Conservation (phyloP, 2,888 invertebrate genomes). For the Drosophila anomalipes region DNA sequence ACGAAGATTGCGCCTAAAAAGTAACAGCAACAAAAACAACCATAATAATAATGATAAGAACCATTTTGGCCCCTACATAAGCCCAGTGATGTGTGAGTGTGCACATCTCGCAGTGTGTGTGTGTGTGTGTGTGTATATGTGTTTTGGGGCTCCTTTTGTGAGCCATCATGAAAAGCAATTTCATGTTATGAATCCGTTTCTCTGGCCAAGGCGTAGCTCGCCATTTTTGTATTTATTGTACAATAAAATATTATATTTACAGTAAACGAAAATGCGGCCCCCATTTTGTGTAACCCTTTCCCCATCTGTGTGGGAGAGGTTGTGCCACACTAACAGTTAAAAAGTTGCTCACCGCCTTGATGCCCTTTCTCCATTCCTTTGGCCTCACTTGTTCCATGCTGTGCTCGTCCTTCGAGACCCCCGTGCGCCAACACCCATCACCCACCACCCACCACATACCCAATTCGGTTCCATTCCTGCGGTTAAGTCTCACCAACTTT, state of each 20-base stretch:
- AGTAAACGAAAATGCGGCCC: conserved; percentile 64
- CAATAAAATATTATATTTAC: conserved; percentile 81
- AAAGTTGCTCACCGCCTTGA: conserved; percentile 35
- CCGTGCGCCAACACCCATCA: neutral
- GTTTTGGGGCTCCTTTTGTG: conserved; percentile 52
- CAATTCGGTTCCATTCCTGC: conserved; percentile 20
- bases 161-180: conserved; percentile 76
- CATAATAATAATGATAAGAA: conserved; percentile 21
- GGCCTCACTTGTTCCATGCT: conserved; percentile 15
- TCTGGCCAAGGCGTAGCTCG: conserved; percentile 62
- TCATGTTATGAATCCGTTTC: conserved; percentile 78
- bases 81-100: conserved; percentile 35
- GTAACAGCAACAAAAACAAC: conserved; percentile 34
- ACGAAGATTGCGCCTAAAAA: conserved; percentile 21
- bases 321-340: conserved; percentile 59
- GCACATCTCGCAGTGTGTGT: conserved; percentile 28
- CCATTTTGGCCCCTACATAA: conserved; percentile 36
- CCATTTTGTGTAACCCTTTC: conserved; percentile 31
- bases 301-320: conserved; percentile 14
- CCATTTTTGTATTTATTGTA: conserved; percentile 72
- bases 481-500: conserved; percentile 60
- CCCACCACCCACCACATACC: neutral
- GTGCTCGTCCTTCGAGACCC: conserved; percentile 21
- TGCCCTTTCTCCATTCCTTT: neutral
- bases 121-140: conserved; percentile 29